Evolutionary conservation across 1,140 invertebrate genomes (phyloP).

Genomic region (Drosophila triauraria): DNA sequence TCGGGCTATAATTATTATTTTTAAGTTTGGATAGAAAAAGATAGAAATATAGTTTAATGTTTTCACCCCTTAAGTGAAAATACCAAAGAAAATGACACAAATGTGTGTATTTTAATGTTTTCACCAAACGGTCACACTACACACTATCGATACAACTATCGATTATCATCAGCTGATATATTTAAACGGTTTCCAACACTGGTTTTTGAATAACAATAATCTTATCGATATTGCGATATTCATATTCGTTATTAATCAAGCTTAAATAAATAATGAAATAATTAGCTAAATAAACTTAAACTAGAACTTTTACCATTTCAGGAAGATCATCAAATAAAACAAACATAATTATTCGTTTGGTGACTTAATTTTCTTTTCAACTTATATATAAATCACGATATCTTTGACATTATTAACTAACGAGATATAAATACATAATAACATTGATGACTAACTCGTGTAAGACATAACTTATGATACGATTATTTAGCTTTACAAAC

Average conservation of each 20-base stretch:
- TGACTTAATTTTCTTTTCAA: conserved; percentile 58
- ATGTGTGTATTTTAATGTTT: no score
- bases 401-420: conserved; percentile 76
- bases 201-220: no score
- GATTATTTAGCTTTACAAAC: conserved; percentile 54
- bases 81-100: no score
- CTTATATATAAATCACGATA: conserved; percentile 80
- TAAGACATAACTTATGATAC: conserved; percentile 60
- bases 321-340: not conserved
- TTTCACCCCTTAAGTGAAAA: no score
- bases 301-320: not conserved
- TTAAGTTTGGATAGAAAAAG: conserved; percentile 28
- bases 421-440: conserved; percentile 81
- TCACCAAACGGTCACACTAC: no score
- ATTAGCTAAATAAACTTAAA: not conserved
- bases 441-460: conserved; percentile 67
- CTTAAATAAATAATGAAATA: not conserved
- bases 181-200: conserved; percentile 17
- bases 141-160: no score
- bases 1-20: conserved; percentile 18
- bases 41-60: conserved; percentile 1
- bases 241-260: not conserved
- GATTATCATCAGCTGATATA: no score
- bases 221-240: not conserved
- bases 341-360: conserved; percentile 11